Percentiles rank a stretch among this genome's conserved stretches.
Conservation (phyloP, 2,797 vertebrate genomes). For the Xyrichtys novacula region DNA sequence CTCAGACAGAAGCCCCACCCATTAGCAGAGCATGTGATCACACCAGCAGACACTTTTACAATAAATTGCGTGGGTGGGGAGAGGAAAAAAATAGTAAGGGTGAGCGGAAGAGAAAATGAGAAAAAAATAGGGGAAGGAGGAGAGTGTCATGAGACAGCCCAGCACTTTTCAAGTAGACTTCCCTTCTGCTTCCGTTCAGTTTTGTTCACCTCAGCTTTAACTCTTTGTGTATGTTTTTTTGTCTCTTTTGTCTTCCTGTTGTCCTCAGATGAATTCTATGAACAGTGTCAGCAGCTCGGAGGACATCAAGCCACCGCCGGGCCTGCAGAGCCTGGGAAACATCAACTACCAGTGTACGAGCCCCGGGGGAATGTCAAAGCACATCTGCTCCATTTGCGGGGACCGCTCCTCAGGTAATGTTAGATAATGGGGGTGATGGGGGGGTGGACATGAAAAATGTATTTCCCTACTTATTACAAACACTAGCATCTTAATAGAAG, state of each 20-base stretch:
- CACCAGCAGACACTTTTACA: slow-evolving; percentile 67
- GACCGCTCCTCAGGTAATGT: slow-evolving; percentile 94
- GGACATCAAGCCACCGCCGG: slow-evolving; percentile 93
- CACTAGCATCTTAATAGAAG: neutral
- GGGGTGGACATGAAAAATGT: neutral
- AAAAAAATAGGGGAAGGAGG: slow-evolving; percentile 68
- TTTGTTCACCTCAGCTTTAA: slow-evolving; percentile 38
- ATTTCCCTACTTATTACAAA: slow-evolving; percentile 7
- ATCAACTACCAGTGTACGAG: slow-evolving; percentile 92
- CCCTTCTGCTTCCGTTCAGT: slow-evolving; percentile 52
- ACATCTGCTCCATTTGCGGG: slow-evolving; percentile 97
- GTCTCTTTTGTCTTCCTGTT: slow-evolving; percentile 53
- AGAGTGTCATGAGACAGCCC: slow-evolving; percentile 57
- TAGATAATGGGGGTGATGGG: slow-evolving; percentile 4
- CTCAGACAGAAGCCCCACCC: slow-evolving; percentile 57
- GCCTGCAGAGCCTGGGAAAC: slow-evolving; percentile 88
- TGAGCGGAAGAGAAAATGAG: slow-evolving; percentile 58
- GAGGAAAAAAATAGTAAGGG: slow-evolving; percentile 35
- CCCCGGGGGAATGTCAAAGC: slow-evolving; percentile 93
- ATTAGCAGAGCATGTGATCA: slow-evolving; percentile 67
- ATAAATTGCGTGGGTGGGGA: slow-evolving; percentile 62
- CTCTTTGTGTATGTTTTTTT: slow-evolving; percentile 24
- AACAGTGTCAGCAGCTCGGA: slow-evolving; percentile 90
- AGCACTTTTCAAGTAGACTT: slow-evolving; percentile 54
- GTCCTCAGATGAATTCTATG: slow-evolving; percentile 88